Base-by-base conservation (phyloP, 2,888 invertebrate genomes). In the Drosophila anceps region DNA sequence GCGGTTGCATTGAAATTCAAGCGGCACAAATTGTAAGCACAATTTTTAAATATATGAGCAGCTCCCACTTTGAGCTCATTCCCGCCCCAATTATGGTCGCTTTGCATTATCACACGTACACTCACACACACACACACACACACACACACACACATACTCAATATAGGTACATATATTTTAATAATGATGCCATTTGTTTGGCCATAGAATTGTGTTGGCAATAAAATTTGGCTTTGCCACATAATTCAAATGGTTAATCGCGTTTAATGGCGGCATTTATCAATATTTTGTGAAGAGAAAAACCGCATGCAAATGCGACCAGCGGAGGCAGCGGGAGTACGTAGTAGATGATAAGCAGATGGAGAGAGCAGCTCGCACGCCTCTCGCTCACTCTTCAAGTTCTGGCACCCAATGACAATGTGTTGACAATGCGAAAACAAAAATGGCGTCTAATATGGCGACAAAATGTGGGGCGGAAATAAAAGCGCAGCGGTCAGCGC, bases 181-280 rank as follows among this genome's bases (percentile, higher is more conserved):
- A 88, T 90, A 87, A 87, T 90, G 87, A 87, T 84, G 89, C 82
- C 90, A 90, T 87, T 87, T 87, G 87, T 90, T 90, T 76, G 81
- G 76, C 69, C 82, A 86, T 88, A 88, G 84, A 88, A 86, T 81
- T 72, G 82, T 84, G 79, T 74, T 76, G 89, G 86, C 88, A 85
- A 87, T 87, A 88, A 87, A 87, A 87, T 87, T 87, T 88, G 87
- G 86, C 90, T 87, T 89, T 88, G 90, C 75, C 82, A 82, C 90
- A 91, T 91, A 91, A 92, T 91, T 91, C 91, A 91, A 91, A 90
- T 85, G 82, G 90, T 91, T 92, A 92, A 91, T 92, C 91, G 90
- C 84, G 88, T 91, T 91, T 91, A 91, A 91, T 84, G 84, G 84
- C 80, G 84, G 84, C 84, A 84, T 84, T 89, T 84, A 84, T 84